These are phyloP conservation scores for Eucera pruinosa DNA, from an alignment of 2,888 invertebrate species.

Conservation along the genomic window DNA sequence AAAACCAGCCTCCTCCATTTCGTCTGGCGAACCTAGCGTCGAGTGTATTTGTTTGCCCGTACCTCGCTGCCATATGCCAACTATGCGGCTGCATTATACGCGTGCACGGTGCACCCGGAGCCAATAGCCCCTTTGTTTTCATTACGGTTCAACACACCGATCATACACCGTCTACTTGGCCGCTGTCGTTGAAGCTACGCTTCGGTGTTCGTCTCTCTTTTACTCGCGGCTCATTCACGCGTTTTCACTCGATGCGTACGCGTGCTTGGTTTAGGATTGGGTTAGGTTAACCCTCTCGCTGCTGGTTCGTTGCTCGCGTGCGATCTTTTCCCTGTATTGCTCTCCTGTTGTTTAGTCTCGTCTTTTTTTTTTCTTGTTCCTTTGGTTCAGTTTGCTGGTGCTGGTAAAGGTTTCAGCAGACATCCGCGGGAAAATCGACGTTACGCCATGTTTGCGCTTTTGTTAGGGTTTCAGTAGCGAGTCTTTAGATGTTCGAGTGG, in stretches of 20 bases:
- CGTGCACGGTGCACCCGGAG: slow-evolving; percentile 60
- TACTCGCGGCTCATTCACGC: background rate
- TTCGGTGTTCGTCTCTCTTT: background rate
- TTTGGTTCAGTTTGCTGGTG: background rate
- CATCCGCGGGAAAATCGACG: slow-evolving; percentile 5
- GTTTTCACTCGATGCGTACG: background rate
- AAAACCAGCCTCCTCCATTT: slow-evolving; percentile 47
- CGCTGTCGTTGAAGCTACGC: slow-evolving; percentile 13
- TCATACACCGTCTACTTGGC: slow-evolving; percentile 39
- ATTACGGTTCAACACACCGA: slow-evolving; percentile 76
- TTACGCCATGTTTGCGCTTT: slow-evolving; percentile 4
- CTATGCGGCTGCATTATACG: slow-evolving; percentile 60
- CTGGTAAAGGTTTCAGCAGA: background rate
- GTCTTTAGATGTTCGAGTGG: background rate
- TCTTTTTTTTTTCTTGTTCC: background rate
- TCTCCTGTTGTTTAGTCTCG: background rate
- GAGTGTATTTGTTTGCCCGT: slow-evolving; percentile 69
- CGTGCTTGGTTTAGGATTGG: background rate
- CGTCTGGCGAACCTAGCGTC: slow-evolving; percentile 61
- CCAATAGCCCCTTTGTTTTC: slow-evolving; percentile 79
- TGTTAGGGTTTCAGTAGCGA: background rate
- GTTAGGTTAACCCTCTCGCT: background rate
- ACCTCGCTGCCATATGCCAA: slow-evolving; percentile 77
- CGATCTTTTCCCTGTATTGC: background rate
- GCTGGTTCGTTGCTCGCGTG: background rate